Conservation (phyloP, 2,888 invertebrate species). For the Adelphocoris suturalis region DNA sequence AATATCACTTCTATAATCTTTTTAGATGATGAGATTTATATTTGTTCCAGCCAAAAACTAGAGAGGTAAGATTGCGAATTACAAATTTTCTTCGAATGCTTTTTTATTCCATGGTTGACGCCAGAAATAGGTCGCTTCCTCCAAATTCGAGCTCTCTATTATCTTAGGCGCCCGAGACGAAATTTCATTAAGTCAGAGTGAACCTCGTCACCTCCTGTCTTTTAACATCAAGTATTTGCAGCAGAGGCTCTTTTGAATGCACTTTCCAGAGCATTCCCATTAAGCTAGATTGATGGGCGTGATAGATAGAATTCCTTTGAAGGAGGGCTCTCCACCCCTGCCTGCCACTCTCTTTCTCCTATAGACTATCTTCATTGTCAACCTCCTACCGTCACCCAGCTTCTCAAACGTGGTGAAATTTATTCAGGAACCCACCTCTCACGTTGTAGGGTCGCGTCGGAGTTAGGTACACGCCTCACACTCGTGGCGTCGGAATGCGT, state of each 20-base stretch:
- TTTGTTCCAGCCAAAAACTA: too few species aligned
- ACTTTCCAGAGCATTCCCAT: slow-evolving; percentile 39
- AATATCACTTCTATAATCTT: too few species aligned
- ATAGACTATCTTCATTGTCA: slow-evolving; percentile 40
- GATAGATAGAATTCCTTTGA: slow-evolving; percentile 54
- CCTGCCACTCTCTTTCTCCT: slow-evolving; percentile 2
- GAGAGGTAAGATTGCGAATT: too few species aligned
- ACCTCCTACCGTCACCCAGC: not conserved
- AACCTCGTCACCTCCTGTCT: not conserved
- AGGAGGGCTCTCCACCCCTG: not conserved
- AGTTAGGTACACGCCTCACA: slow-evolving; percentile 17
- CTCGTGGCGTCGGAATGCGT: not conserved
- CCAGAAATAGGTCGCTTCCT: not conserved
- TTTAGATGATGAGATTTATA: too few species aligned
- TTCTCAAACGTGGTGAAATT: slow-evolving; percentile 34
- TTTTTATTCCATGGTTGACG: not conserved
- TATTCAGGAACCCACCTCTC: slow-evolving; percentile 33
- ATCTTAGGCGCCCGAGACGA: not conserved
- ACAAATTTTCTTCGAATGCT: too few species aligned
- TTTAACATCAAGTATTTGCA: slow-evolving; percentile 26
- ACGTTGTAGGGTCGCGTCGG: slow-evolving; percentile 11
- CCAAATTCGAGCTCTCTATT: not conserved
- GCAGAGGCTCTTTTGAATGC: slow-evolving; percentile 18
- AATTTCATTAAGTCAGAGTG: slow-evolving; percentile 19
- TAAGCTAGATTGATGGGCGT: slow-evolving; percentile 52